Base-by-base conservation (phyloP, 1,140 invertebrate genomes). In the Rhopalosiphum maidis region DNA sequence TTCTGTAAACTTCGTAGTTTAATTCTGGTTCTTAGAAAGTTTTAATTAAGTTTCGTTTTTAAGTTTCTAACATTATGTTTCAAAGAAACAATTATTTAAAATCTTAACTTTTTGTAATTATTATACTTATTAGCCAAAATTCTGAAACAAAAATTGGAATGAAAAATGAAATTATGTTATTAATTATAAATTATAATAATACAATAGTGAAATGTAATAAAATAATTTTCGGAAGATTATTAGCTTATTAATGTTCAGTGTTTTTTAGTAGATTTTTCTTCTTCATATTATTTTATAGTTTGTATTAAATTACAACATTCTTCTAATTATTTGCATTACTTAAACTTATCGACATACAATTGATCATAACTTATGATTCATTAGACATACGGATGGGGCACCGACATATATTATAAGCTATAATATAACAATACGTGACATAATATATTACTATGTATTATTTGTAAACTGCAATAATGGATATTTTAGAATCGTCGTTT, bases 1-100 rank as follows among this genome's bases (percentile, higher is more conserved):
- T 77, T n/a, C 30, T 18, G 60, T 6, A 77, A 77, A 77, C 60
- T 77, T 77, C 15, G 60, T 77, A 77, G n/a, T 77, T 77, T 77
- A 77, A n/a, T 77, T 77, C 60, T 77, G 15, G 15, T 77, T n/a
- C 30, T 77, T 77, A n/a, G n/a, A 77, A 77, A 77, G 60, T 77
- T 77, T 77, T 77, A 77, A 77, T 77, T 77, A 77, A 77, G 30
- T 60, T 30, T 60, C 30, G 30, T 30, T 60, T 60, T 30, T 60
- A 60, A 60, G 30, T 77, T 77, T 77, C 15, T 35, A 77, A n/a
- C 15, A 77, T 77, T n/a, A 77, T n/a, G 60, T 35, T 77, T 21
- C 15, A 77, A 77, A 77, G 60, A 77, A 77, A 77, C 60, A 77
- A 77, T 18, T 77, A 77, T 77, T 77, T 77, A 77, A 77, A 77